Percentiles rank a stretch among this genome's conserved stretches.
Evolutionary conservation across 2,797 vertebrate species (phyloP).

Genomic region (Aselliscus stoliczkanus): DNA sequence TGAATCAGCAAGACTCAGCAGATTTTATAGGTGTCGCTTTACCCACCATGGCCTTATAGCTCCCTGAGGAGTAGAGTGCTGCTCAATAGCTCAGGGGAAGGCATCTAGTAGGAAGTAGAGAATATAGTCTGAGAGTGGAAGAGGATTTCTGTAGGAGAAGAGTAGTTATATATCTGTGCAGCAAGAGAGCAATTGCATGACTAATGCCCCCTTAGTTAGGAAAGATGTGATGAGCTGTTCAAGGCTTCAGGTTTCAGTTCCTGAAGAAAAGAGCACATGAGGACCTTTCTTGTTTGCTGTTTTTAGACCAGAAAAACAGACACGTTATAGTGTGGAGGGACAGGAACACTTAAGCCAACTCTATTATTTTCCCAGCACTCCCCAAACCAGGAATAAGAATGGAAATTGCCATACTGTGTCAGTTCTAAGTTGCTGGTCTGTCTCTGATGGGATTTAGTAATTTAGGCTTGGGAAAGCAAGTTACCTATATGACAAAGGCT

Average conservation of each 20-base stretch:
- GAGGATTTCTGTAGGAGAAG: not conserved
- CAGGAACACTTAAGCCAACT: not conserved
- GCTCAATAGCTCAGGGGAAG: not conserved
- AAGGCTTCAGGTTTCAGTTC: not conserved
- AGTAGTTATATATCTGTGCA: not conserved
- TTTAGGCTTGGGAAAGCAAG: not conserved
- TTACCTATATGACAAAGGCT: not conserved
- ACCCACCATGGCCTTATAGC: not conserved
- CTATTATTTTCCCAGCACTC: conserved; percentile 5
- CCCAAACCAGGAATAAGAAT: not conserved
- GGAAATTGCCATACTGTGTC: not conserved
- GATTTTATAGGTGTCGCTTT: not conserved
- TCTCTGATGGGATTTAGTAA: not conserved
- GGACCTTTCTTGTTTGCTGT: not conserved
- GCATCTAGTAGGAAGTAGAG: not conserved
- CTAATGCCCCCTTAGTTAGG: not conserved
- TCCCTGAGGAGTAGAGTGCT: not conserved
- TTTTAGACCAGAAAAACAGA: conserved; percentile 26
- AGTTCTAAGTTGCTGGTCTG: not conserved
- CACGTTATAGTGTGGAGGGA: not conserved
- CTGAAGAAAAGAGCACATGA: not conserved
- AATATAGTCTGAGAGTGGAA: not conserved
- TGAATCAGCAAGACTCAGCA: not conserved
- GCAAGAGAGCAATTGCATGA: not conserved
- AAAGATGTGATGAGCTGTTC: not conserved